These are phyloP conservation scores for Rhabdophis nuchalis DNA, from an alignment of 2,797 vertebrate genomes.

Conservation along the genomic window DNA sequence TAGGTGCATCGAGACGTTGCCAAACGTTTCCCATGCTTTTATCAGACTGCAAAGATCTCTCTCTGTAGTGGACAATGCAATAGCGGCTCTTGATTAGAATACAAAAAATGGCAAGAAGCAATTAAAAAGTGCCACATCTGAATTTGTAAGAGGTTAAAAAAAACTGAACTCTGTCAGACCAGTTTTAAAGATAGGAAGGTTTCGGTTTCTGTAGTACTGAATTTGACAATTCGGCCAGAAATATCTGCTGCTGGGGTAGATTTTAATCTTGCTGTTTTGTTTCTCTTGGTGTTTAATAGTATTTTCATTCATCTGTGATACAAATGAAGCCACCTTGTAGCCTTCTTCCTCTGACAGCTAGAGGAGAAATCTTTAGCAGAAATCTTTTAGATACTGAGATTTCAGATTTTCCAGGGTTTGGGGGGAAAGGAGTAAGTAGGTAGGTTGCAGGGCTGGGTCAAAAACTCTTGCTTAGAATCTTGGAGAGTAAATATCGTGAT, in stretches of 20 bases:
- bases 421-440: neutral
- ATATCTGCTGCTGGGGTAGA: neutral
- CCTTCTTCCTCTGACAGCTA: neutral
- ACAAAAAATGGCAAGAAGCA: neutral
- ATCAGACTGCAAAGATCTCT: slow-evolving; percentile 27
- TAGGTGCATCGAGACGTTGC: neutral
- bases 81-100: neutral
- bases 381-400: neutral
- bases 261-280: too few relatives aligned
- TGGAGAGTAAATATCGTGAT: neutral
- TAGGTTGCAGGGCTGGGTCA: neutral
- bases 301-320: neutral
- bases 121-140: slow-evolving; percentile 22
- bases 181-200: slow-evolving; percentile 32
- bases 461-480: neutral
- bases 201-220: slow-evolving; percentile 14
- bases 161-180: slow-evolving; percentile 31
- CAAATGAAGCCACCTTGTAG: neutral
- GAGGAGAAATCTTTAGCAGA: neutral
- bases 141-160: slow-evolving; percentile 29
- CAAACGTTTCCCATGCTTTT: neutral
- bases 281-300: neutral
- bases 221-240: slow-evolving; percentile 3
- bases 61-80: neutral
- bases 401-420: neutral